Percentiles rank a stretch among this genome's conserved stretches.
phyloP scores from a whole-genome alignment of 2,888 invertebrate species.

The Blastobasis lacticolella region DNA sequence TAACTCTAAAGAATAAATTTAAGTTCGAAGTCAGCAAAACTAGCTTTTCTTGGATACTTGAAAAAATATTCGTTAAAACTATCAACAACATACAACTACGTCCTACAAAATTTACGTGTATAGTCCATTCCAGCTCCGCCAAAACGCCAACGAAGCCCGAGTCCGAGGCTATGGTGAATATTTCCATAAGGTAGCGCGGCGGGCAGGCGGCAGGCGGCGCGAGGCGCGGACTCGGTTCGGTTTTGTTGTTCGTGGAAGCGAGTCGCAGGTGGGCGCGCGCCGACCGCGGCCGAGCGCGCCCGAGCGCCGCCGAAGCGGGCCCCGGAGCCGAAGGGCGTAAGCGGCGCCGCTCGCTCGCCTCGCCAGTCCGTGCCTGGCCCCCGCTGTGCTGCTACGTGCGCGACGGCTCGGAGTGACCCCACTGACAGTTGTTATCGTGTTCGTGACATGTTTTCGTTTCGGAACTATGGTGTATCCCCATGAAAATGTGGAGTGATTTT shows the following conservation, averaged over 20 bases:
- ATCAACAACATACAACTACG: no score
- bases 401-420: constrained; percentile 60
- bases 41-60: not conserved
- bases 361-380: constrained; percentile 66
- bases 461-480: constrained; percentile 74
- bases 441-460: constrained; percentile 71
- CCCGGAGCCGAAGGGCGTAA: constrained; percentile 6
- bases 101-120: constrained; percentile 6
- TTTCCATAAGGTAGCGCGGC: constrained; percentile 35
- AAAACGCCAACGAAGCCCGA: no score
- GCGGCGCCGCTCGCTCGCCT: constrained; percentile 16
- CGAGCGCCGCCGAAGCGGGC: constrained; percentile 28
- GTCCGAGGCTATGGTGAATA: constrained; percentile 21
- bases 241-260: constrained; percentile 64
- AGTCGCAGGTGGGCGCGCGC: constrained; percentile 64
- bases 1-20: no score
- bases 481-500: constrained; percentile 75
- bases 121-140: constrained; percentile 15
- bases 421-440: constrained; percentile 73
- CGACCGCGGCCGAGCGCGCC: constrained; percentile 26
- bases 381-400: constrained; percentile 49
- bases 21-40: no score
- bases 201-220: constrained; percentile 28
- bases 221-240: constrained; percentile 34
- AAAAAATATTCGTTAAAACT: no score